Evolutionary conservation across 2,888 invertebrate species (phyloP), one percentile per base, ranked within the genome.

Genomic region (Norana najaformis): DNA sequence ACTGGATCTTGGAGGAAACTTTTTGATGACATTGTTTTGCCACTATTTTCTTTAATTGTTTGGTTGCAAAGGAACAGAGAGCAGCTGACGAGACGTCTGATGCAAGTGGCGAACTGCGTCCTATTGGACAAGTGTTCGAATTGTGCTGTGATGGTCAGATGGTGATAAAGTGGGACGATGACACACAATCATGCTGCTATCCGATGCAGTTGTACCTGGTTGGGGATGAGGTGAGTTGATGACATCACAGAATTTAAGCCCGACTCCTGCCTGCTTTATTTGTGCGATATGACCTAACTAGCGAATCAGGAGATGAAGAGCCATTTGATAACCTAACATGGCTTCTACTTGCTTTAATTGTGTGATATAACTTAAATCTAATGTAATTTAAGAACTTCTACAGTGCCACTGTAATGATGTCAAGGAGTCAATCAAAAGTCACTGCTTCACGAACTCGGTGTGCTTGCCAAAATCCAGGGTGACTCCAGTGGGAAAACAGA

Each of bases 161-260:
- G 11, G 96, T 97, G 93, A 97, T 98, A n/a, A 97, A 97, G 96
- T 98, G 98, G 98, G 97, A 97, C 1, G 97, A 97, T 94, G 97
- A 97, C 23, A 96, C 96, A 91, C 96, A 96, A 16, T 97, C 97
- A 92, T 97, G 97, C 96, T 98, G 97, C 94, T 98, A 97, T 97
- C 98, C 98, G 0, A 98, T 98, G 94, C 97, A 98, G 95, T 95
- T 98, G 20, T 98, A 97, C 92, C 93, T 95, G 34, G 94, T 95
- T n/a, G 94, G 94, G 53, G 95, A 95, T 90, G 94, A 94, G 92
- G 94, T 94, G 91, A 91, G 93, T 90, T 18, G 1, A 53, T 23
- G 53, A 69, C 47, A 20, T 47, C 23, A 23, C n/a, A n/a, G 69
- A 11, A n/a, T 69, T 8, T 69, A n/a, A n/a, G 30, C 69, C 69